phyloP scores from a whole-genome alignment of 2,113 vertebrate species.

The Tetrax tetrax region DNA sequence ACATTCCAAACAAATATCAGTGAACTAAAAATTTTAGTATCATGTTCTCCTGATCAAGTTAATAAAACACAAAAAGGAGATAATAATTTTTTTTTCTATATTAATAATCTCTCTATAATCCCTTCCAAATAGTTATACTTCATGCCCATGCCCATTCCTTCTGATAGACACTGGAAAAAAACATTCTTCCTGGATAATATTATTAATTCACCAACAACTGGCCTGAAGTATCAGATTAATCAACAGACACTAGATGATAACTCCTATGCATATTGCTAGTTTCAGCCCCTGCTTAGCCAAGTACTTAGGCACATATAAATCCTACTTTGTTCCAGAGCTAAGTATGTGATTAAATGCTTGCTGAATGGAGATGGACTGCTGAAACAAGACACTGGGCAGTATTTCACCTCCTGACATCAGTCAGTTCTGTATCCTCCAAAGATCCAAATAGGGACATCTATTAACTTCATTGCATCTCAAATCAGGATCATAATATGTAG shows the following conservation, averaged over 20 bases:
- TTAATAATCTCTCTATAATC: not conserved
- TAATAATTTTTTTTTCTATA: not conserved
- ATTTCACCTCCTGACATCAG: slow-evolving; percentile 1
- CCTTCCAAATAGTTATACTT: not conserved
- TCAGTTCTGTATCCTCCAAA: not conserved
- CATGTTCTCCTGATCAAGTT: not conserved
- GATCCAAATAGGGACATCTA: not conserved
- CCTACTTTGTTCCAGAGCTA: not conserved
- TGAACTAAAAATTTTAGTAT: not conserved
- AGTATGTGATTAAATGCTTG: not conserved
- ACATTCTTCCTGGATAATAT: not conserved
- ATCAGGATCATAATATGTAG: not conserved
- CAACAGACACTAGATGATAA: not conserved
- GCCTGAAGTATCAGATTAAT: not conserved
- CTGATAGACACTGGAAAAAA: not conserved
- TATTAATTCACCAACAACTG: not conserved
- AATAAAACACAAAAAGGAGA: not conserved
- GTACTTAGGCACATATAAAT: not conserved
- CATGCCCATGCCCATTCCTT: not conserved
- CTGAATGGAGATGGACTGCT: not conserved
- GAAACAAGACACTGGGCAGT: not conserved
- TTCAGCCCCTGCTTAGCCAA: not conserved
- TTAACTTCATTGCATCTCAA: not conserved
- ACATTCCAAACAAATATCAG: not conserved
- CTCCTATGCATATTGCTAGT: accelerated